Base-by-base conservation (phyloP, 2,113 vertebrate genomes). In the Rynchops niger region DNA sequence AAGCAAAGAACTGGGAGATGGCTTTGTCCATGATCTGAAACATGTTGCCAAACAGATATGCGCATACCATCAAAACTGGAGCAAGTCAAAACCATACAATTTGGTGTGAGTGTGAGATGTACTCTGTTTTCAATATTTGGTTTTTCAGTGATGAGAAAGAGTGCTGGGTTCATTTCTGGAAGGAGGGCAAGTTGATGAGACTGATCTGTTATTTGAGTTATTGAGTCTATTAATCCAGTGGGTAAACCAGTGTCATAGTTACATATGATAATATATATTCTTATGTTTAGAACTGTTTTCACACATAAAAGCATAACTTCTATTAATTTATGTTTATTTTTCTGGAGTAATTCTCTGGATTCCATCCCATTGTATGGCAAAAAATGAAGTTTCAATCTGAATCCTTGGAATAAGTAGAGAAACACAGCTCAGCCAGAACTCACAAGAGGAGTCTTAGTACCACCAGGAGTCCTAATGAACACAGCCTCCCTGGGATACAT, bases 291-390 rank as follows among this genome's bases (percentile, higher is more conserved):
- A 52, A 53, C 6, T 16, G 4, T 52, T 72, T 61, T 50, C 30
- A 66, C 9, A 9, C 7, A 67, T 50, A 38, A 83, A 85, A 71
- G 4, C 5, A 40, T 50, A 69, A 23, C 13, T 53, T 43, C 9
- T 26, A 8, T 5, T 6, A 70, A 69, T 62, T 56, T 58, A 11
- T 30, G 6, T 50, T 25, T 82, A n/a, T n/a, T 72, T 3, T 50
- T 76, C 30, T 27, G 58, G 26, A 32, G 27, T 11, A 43, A 8
- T 49, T 81, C 53, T 40, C 13, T 36, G 53, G 45, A 36, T 62
- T 11, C 29, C 45, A 45, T 45, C 12, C 1, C 9, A 17, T 0
- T n/a, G 18, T 12, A 34, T 16, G 12, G 4, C 36, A 62, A 87
- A 52, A 9, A 58, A 61, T 23, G 45, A 67, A 25, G 30, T 53